Percentiles rank a stretch among this genome's conserved stretches.
phyloP scores from a whole-genome alignment of 1,140 invertebrate genomes.

The Samia ricini region DNA sequence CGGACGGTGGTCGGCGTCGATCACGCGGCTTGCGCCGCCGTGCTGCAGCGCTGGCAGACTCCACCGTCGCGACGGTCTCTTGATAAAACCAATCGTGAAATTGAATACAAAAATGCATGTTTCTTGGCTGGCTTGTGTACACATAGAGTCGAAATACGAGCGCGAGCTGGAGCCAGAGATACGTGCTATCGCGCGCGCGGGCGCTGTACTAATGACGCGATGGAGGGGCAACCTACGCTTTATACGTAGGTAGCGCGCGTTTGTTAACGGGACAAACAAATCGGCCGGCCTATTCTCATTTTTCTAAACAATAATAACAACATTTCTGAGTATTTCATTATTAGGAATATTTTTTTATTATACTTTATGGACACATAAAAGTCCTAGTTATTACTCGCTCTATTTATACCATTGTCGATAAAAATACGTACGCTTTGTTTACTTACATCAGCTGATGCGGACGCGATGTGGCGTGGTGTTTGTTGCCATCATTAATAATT shows the following conservation, averaged over 20 bases:
- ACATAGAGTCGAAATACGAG: slow-evolving; percentile 67
- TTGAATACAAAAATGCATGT: slow-evolving; percentile 67
- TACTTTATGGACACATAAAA: background rate
- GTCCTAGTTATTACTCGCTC: background rate
- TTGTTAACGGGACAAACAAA: slow-evolving; percentile 71
- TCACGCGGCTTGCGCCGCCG: slow-evolving; percentile 57
- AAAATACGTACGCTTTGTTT: slow-evolving; percentile 38
- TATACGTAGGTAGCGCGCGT: slow-evolving; percentile 71
- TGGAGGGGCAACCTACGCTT: slow-evolving; percentile 66
- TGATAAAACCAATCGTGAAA: slow-evolving; percentile 67
- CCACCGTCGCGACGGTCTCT: slow-evolving; percentile 58
- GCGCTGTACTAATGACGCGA: slow-evolving; percentile 65
- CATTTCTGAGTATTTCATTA: slow-evolving; percentile 26
- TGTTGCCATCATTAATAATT: slow-evolving; percentile 15
- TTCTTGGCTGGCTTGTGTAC: slow-evolving; percentile 62
- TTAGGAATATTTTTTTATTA: background rate
- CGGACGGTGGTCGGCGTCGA: slow-evolving; percentile 59
- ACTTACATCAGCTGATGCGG: slow-evolving; percentile 55
- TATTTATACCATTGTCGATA: slow-evolving; percentile 10
- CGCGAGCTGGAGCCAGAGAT: slow-evolving; percentile 51
- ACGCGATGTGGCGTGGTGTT: slow-evolving; percentile 28
- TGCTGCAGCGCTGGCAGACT: slow-evolving; percentile 52
- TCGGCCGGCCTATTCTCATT: slow-evolving; percentile 74
- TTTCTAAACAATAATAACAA: slow-evolving; percentile 73
- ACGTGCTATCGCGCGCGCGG: slow-evolving; percentile 69